Base-by-base conservation (phyloP, 2,888 invertebrate species). In the Tineola bisselliella region DNA sequence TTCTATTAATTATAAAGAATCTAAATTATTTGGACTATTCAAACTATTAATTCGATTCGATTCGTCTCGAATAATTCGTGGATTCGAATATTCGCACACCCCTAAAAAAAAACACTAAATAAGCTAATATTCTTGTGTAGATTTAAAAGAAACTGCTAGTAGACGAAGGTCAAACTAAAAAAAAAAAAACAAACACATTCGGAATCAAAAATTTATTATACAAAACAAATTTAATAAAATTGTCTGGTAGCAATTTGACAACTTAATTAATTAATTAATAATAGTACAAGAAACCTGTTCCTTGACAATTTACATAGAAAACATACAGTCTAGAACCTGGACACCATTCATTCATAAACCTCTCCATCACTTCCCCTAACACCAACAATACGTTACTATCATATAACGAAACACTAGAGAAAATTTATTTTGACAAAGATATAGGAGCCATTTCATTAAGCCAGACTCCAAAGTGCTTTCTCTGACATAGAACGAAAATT, bases 201-300 rank as follows among this genome's bases (percentile, higher is more conserved):
- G 58, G 82, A 84, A 81, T 84, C 82, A 81, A 86, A 86, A 65
- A 81, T 84, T 87, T 84, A 84, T 84, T 81, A 84, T 33, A 86
- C 77, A 84, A 86, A 86, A 86, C 77, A 84, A 86, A 87, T 79
- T 76, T 81, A 82, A 79, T 81, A 81, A 79, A 83, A 81, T 81
- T 78, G 79, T 79, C 81, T 70, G 77, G 69, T 79, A 81, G 80
- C 83, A 84, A 83, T 84, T 83, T 80, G 68, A 77, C 78, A 81
- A 79, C 78, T 80, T 81, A 77, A 71, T 69, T 73, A 76, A 76
- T 78, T 80, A 82, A 71, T 69, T 73, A 76, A 76, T 78, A 80
- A 76, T 77, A 81, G 76, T 77, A 71, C 56, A 25, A 56, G 48
- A 48, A 25, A 56, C 3, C 56, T 56, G 56, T 19, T 19, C 5